Evolutionary conservation across 2,113 vertebrate genomes (phyloP), one percentile per base, ranked within the genome.

Genomic region (Pteropus alecto): DNA sequence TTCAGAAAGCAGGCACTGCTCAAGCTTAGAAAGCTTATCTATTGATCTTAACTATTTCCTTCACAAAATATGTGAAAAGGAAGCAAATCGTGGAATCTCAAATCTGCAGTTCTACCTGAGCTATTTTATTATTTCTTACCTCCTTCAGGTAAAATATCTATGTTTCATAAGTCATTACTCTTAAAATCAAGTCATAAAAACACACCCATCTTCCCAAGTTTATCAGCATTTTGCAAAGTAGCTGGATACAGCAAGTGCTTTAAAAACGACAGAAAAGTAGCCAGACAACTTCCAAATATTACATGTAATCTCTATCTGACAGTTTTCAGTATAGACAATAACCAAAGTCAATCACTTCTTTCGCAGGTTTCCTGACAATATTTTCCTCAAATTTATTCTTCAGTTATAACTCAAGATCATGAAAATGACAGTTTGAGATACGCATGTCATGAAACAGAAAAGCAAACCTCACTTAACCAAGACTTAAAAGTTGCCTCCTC

Each of bases 161-260:
- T 84, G 71, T 93, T 90, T 90, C 82, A 68, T 51, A 96, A 97
- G 90, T 93, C 54, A 81, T 48, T 73, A 78, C 26, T 81, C 84
- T 94, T 83, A 97, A 94, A 94, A 90, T 71, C 73, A 93, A 89
- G 73, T 87, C 70, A 97, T 79, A 93, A 82, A 97, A 95, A 63
- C 94, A 93, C 30, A 58, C 3, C 61, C 76, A 85, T 87, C 81
- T 92, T 90, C 67, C 76, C 10, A 79, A 87, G 85, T 89, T 94
- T 97, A 93, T 96, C 86, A 95, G 91, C 24, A 71, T 95, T 96
- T 93, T 90, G 70, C 90, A 97, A 94, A 88, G 77, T 86, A 94
- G 81, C 51, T 78, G 61, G 76, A 63, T 74, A 46, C 3, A 33
- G 71, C 30, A 92, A 82, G 71, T 81, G 58, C 60, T 92, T 98